A percentile compares a stretch with the other conserved stretches of the same genome.
phyloP scores from a whole-genome alignment of 2,797 vertebrate species.

The Mus caroli region DNA sequence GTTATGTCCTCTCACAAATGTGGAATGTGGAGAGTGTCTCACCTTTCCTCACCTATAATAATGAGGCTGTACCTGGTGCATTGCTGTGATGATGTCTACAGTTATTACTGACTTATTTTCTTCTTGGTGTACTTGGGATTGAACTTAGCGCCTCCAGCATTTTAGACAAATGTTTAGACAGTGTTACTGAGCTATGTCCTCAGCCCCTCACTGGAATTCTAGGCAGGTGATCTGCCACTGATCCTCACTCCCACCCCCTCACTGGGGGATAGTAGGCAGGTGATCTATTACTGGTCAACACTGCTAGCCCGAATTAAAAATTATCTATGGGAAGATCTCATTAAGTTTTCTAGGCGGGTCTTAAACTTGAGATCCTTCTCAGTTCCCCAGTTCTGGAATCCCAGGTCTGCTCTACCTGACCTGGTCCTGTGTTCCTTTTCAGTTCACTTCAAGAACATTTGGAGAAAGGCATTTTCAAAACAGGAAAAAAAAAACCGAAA shows the following conservation, averaged over 20 bases:
- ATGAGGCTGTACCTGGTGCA: not conserved
- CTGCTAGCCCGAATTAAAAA: not conserved
- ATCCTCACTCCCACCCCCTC: not conserved
- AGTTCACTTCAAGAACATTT: not conserved
- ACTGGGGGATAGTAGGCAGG: not conserved
- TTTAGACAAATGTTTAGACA: not conserved
- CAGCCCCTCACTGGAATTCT: not conserved
- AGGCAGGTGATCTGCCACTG: not conserved
- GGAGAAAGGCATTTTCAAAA: not conserved
- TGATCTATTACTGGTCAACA: not conserved
- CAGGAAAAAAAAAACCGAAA: not conserved
- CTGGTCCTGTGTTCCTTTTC: not conserved
- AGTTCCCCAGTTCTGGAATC: too few relatives aligned
- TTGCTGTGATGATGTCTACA: not conserved
- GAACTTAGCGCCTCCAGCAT: not conserved
- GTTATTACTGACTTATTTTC: not conserved
- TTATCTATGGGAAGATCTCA: not conserved
- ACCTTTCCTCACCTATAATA: not conserved
- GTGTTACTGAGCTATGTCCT: not conserved
- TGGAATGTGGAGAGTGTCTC: too few relatives aligned
- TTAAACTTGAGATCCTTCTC: not conserved
- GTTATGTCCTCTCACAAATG: too few relatives aligned
- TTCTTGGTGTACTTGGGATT: not conserved
- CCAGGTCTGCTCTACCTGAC: too few relatives aligned
- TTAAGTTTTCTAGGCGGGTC: not conserved